Evolutionary conservation across 2,797 vertebrate genomes (phyloP).

Genomic region (Echiichthys vipera): DNA sequence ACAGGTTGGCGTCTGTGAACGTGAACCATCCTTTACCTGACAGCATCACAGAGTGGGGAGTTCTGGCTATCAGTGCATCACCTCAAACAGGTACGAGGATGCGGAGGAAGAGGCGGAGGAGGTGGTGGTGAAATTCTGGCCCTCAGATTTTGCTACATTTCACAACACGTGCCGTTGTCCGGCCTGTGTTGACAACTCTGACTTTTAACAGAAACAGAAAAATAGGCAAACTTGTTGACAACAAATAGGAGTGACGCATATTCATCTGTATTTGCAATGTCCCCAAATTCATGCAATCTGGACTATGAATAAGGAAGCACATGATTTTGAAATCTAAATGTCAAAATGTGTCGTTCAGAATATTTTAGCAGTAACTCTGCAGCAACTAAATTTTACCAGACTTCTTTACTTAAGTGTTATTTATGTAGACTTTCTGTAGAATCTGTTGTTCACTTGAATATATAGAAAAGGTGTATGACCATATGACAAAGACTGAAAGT

Average conservation of each 20-base stretch:
- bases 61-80: conserved; percentile 85
- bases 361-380: no score
- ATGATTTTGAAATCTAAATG: not conserved
- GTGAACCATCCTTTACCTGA: conserved; percentile 72
- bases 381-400: no score
- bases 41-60: conserved; percentile 89
- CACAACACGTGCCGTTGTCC: not conserved
- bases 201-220: not conserved
- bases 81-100: conserved; percentile 76
- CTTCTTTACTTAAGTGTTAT: not conserved
- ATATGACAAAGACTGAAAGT: not conserved
- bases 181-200: no score
- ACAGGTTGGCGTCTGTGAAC: conserved; percentile 68
- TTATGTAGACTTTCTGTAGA: not conserved
- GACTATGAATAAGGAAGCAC: not conserved
- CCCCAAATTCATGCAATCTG: not conserved
- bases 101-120: not conserved
- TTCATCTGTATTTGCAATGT: not conserved
- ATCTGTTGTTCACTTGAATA: not conserved
- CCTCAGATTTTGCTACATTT: not conserved
- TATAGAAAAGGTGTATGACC: no score
- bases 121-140: not conserved
- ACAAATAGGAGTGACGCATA: not conserved
- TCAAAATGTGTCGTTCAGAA: no score
- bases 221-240: not conserved